A percentile compares a stretch with the other conserved stretches of the same genome.
Conservation (phyloP, 2,888 invertebrate species). For the Sinhomidia bicolor region DNA sequence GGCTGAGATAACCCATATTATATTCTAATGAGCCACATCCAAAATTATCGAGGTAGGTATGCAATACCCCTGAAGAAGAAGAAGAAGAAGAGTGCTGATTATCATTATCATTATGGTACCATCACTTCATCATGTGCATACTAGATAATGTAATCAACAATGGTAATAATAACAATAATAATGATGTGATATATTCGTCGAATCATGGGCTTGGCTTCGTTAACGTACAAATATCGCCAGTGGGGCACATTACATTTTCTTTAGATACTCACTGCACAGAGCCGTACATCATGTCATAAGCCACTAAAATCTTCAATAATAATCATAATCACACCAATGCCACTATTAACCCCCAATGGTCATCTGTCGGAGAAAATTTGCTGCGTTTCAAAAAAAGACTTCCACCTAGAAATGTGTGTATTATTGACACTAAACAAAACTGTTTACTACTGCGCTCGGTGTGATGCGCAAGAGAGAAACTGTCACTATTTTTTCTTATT, state of each 20-base stretch:
- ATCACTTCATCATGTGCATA: neutral
- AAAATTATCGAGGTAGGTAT: conserved; percentile 35
- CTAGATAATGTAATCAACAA: conserved; percentile 17
- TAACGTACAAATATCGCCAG: neutral
- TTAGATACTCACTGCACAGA: neutral
- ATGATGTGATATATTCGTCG: conserved; percentile 34
- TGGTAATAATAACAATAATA: conserved; percentile 9
- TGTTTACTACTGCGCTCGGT: too few relatives aligned
- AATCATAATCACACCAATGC: neutral
- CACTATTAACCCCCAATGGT: neutral
- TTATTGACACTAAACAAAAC: neutral
- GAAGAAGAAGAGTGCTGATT: conserved; percentile 3
- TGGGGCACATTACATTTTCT: conserved; percentile 11
- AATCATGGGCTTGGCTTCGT: conserved; percentile 21
- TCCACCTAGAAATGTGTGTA: neutral
- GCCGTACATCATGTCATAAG: neutral
- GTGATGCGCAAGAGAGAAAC: neutral
- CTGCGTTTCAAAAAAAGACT: neutral
- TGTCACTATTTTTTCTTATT: neutral
- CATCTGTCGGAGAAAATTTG: conserved; percentile 24
- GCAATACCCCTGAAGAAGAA: neutral
- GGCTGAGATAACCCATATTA: conserved; percentile 62
- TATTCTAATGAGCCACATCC: conserved; percentile 61
- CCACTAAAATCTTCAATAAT: neutral
- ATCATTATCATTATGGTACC: neutral